Evolutionary conservation across 2,797 vertebrate species (phyloP).

Genomic region (Lophotriccus pileatus): DNA sequence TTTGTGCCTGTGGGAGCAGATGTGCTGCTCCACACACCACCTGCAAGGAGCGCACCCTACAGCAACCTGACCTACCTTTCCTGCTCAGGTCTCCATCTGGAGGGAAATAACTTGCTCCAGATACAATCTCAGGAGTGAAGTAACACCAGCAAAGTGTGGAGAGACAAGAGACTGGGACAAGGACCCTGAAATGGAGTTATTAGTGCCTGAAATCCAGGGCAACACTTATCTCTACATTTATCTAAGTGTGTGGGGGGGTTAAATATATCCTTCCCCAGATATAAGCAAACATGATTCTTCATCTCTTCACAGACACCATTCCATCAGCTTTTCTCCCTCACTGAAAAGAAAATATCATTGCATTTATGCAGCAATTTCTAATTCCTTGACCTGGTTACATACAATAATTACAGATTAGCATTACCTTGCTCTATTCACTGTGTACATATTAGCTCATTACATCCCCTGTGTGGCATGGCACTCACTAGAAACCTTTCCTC

Average conservation of each 20-base stretch:
- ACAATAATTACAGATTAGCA: neutral
- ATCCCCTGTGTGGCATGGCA: fast-evolving
- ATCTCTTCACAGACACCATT: neutral
- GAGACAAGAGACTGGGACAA: neutral
- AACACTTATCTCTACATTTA: neutral
- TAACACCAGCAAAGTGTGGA: neutral
- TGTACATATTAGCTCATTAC: fast-evolving
- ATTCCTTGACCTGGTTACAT: neutral
- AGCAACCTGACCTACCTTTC: neutral
- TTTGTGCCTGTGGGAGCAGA: fast-evolving
- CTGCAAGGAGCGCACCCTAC: neutral
- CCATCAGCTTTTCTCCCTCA: neutral
- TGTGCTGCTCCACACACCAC: neutral
- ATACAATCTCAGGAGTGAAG: neutral
- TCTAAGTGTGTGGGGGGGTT: neutral
- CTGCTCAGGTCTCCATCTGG: neutral
- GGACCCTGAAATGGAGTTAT: neutral
- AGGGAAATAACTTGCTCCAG: neutral
- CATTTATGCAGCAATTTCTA: neutral
- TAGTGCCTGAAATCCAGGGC: neutral
- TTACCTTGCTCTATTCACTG: neutral
- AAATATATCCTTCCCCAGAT: neutral
- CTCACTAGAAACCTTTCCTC: neutral
- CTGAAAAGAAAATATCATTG: neutral
- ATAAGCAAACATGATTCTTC: neutral